Conservation (phyloP, 2,797 vertebrate species). For the Chiroxiphia lanceolata region DNA sequence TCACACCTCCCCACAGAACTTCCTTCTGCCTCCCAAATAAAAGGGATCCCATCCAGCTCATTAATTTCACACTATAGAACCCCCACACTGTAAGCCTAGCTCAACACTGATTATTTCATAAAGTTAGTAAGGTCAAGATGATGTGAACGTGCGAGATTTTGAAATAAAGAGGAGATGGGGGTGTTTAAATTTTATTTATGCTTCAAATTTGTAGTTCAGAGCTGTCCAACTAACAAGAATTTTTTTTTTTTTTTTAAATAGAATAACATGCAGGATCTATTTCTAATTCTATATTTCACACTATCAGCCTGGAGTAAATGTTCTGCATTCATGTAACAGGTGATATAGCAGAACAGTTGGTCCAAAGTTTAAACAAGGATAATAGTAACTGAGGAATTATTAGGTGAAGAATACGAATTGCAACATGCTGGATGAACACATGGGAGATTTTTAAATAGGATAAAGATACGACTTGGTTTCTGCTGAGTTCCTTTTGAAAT, state of each 20-base stretch:
- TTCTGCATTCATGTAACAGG: background rate
- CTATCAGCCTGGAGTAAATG: background rate
- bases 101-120: constrained; percentile 14
- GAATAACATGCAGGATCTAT: background rate
- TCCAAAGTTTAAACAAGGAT: constrained; percentile 18
- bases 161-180: constrained; percentile 30
- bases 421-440: background rate
- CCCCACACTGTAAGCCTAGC: background rate
- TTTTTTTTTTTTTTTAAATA: background rate
- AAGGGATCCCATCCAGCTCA: constrained; percentile 48
- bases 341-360: background rate
- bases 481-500: background rate
- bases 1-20: constrained; percentile 57
- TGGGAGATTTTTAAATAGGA: background rate
- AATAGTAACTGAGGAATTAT: background rate
- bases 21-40: constrained; percentile 48
- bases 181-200: constrained; percentile 48
- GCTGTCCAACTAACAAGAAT: background rate
- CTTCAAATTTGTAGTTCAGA: constrained; percentile 14
- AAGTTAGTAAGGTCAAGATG: constrained; percentile 23
- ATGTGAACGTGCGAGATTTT: background rate
- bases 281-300: constrained; percentile 12
- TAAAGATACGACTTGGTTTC: background rate
- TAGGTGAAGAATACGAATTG: background rate
- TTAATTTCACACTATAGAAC: constrained; percentile 48